Base-by-base conservation (phyloP, 2,888 invertebrate species). In the Exocentrus adspersus region DNA sequence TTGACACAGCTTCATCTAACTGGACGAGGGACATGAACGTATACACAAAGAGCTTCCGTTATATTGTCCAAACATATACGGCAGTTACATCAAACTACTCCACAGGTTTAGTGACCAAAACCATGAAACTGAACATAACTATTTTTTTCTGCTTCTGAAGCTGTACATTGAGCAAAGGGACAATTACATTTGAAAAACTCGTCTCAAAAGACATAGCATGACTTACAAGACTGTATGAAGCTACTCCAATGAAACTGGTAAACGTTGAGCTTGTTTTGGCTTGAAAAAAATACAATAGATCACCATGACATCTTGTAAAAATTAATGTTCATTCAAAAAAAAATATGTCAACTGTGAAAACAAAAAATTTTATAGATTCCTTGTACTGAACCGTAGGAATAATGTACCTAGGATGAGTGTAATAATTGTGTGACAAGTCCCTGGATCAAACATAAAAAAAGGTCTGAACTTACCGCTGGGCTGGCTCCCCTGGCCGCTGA, bases 401-500 rank as follows among this genome's bases (percentile, higher is more conserved):
- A n/a, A 24, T 24, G 24, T 24, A 7, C 24, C 7, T 24, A n/a
- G n/a, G n/a, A n/a, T n/a, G n/a, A n/a, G n/a, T n/a, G n/a, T n/a
- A n/a, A n/a, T n/a, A n/a, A n/a, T n/a, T n/a, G n/a, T n/a, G n/a
- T n/a, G n/a, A n/a, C n/a, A 24, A 24, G 24, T 24, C 3, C 24
- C 7, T 24, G 9, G n/a, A 48, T 28, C 24, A 24, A 9, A 48
- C 10, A 20, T 17, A n/a, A 5, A 2, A 32, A 51, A 30, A 20
- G 1, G 12, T 2, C 9, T 20, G n/a, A 24, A 88, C 93, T 92
- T 87, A 94, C 94, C 90, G 90, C 92, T 89, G 94, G 94, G 89
- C 94, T 94, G 85, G 89, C 89, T 87, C 91, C 94, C 87, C 95
- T 91, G 83, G 92, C 92, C 77, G 91, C 89, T 82, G 94, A 94